Evolutionary conservation across 2,797 vertebrate species (phyloP), one percentile per base, ranked within the genome.

Genomic region (Selene dorsalis): DNA sequence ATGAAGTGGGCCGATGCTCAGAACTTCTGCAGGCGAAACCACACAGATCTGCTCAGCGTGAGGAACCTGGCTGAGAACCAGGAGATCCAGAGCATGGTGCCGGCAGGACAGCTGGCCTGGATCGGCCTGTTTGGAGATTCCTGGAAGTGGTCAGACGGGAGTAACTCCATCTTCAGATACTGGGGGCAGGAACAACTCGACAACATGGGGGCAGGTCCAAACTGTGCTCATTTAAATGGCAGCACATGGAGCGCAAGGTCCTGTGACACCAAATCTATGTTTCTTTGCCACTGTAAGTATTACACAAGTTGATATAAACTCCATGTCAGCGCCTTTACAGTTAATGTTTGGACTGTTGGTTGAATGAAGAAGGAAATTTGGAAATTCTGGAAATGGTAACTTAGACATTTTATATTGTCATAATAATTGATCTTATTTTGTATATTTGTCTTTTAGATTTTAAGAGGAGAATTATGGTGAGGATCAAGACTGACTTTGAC

Each of bases 121-220:
- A 81, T 83, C 3, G 88, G 84, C 32, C 75, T 87, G 18, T 82
- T 43, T 12, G 48, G 11, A 48, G 77, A 86, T 38, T 28, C 55
- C 61, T 89, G 88, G 88, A 73, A 16, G 48, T 89, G 88, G 88
- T 86, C 84, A 0, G 82, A 89, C 43, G 56, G 32, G 32, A 62
- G 63, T 7, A 2, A 24, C 45, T 63, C 35, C 16, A 48, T 39
- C 0, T 84, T 79, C 75, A 64, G 60, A 68, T 60, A 75, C 69
- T 87, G 83, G 84, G 28, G 24, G 26, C n/a, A 45, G 13, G 28
- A 3, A 1, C 17, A 24, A 17, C 6, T 7, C 0, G 1, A 8
- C 17, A 26, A 1, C 8, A 14, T 10, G 17, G 53, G 28, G 45
- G 35, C 45, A 13, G 52, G 48, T 61, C 70, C 7, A 0, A 57